Percentiles rank a stretch among this genome's conserved stretches.
phyloP scores from a whole-genome alignment of 2,888 invertebrate genomes.

The Leucophenga montana region DNA sequence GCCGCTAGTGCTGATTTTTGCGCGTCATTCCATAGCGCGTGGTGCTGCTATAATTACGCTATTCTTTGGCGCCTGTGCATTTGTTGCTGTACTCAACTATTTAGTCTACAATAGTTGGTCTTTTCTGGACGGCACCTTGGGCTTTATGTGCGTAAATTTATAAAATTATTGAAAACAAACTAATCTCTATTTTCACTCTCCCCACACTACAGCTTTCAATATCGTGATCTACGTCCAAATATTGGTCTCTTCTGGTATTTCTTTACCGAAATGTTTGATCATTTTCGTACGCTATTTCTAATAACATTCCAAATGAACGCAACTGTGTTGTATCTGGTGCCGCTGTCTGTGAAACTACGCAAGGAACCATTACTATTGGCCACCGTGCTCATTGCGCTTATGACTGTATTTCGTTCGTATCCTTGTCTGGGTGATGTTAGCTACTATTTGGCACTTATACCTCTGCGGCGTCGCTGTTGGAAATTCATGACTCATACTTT shows the following conservation, averaged over 20 bases:
- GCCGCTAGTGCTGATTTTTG: conserved; percentile 80
- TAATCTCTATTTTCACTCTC: conserved; percentile 51
- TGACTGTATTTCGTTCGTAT: conserved; percentile 96
- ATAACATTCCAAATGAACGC: conserved; percentile 98
- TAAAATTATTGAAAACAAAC: background rate
- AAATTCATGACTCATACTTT: conserved; percentile 95
- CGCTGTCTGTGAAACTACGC: conserved; percentile 85
- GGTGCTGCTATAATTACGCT: conserved; percentile 44
- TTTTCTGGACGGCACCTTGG: conserved; percentile 83
- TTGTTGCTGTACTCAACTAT: conserved; percentile 70
- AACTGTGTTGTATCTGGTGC: conserved; percentile 90
- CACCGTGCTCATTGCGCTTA: conserved; percentile 85
- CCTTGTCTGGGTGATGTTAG: conserved; percentile 96
- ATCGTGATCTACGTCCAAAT: conserved; percentile 96
- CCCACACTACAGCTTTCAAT: conserved; percentile 82
- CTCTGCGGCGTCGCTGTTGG: conserved; percentile 92
- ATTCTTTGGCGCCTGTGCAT: conserved; percentile 52
- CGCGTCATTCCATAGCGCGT: conserved; percentile 36
- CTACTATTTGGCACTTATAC: conserved; percentile 90
- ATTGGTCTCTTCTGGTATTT: conserved; percentile 99
- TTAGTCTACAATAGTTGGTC: conserved; percentile 78
- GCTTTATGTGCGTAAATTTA: conserved; percentile 83
- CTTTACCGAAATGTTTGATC: conserved; percentile 99
- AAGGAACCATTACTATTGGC: conserved; percentile 87
- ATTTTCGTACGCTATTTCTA: conserved; percentile 95